phyloP scores from a whole-genome alignment of 2,888 invertebrate species.

The Anorthoa munda region DNA sequence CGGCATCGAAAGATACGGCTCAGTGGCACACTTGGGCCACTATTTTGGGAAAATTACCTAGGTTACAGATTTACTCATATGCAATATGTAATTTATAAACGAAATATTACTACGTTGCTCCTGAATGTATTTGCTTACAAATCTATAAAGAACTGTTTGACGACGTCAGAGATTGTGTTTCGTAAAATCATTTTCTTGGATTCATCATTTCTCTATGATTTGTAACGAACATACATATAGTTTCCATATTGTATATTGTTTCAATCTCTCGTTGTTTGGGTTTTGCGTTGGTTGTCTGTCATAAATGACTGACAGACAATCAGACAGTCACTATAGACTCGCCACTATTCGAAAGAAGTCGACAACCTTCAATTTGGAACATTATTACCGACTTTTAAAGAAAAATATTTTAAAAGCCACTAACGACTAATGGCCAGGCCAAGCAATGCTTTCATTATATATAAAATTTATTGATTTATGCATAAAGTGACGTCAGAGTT shows the following conservation, averaged over 20 bases:
- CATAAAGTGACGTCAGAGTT: constrained; percentile 15
- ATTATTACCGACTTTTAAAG: not conserved
- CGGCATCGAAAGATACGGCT: constrained; percentile 68
- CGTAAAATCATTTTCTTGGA: not conserved
- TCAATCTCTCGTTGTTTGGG: not conserved
- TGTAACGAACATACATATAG: not conserved
- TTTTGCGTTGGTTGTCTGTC: constrained; percentile 8
- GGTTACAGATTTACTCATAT: constrained; percentile 30
- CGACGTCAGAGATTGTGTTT: not conserved
- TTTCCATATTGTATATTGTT: not conserved
- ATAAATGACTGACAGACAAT: too few species aligned
- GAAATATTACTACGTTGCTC: not conserved
- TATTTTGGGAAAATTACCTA: constrained; percentile 72
- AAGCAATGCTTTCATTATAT: constrained; percentile 14
- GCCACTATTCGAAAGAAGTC: not conserved
- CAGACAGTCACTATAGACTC: not conserved
- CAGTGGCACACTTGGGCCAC: constrained; percentile 67
- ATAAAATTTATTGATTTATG: constrained; percentile 11
- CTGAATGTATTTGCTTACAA: not conserved
- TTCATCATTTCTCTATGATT: too few species aligned
- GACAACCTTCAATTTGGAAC: not conserved
- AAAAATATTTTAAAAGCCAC: not conserved
- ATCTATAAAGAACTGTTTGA: not conserved
- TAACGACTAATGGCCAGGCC: constrained; percentile 10
- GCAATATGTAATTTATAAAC: constrained; percentile 19